phyloP scores from a whole-genome alignment of 1,140 invertebrate genomes.

The Dendrolimus punctatus region DNA sequence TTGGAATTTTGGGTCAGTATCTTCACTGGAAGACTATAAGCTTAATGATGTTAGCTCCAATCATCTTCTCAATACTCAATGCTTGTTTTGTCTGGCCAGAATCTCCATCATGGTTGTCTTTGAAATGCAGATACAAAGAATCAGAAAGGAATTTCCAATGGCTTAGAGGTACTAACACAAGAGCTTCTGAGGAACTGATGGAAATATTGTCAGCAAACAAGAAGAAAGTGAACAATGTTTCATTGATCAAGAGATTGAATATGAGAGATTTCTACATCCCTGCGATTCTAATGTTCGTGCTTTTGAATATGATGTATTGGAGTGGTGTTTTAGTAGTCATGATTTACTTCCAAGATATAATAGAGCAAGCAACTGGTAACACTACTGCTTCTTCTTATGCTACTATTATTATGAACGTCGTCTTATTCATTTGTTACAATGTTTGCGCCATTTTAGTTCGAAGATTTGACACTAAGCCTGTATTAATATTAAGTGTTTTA shows the following conservation, averaged over 20 bases:
- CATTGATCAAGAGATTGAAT: neutral
- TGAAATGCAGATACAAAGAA: conserved; percentile 10
- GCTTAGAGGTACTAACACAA: conserved; percentile 9
- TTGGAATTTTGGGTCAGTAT: conserved; percentile 8
- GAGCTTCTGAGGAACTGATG: conserved; percentile 6
- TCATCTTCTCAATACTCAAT: conserved; percentile 1
- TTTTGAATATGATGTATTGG: conserved; percentile 8
- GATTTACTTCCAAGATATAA: conserved; percentile 9
- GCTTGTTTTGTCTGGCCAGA: conserved; percentile 7
- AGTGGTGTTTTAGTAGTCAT: conserved; percentile 8
- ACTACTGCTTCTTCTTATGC: neutral
- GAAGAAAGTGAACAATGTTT: neutral
- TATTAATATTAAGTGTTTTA: conserved; percentile 3
- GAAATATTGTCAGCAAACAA: conserved; percentile 7
- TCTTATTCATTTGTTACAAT: conserved; percentile 2
- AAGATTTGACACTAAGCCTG: conserved; percentile 6
- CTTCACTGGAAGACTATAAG: conserved; percentile 12
- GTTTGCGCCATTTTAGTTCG: conserved; percentile 1
- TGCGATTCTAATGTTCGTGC: conserved; percentile 6
- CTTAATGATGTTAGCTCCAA: conserved; percentile 6
- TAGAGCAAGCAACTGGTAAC: conserved; percentile 1
- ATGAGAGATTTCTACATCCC: conserved; percentile 13
- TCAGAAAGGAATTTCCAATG: conserved; percentile 8
- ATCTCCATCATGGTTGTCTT: conserved; percentile 11
- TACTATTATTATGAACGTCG: conserved; percentile 5